A percentile compares a stretch with the other conserved stretches of the same genome.
These are phyloP conservation scores for Nephrocerus scutellatus DNA, from an alignment of 2,888 invertebrate species.

Conservation along the genomic window DNA sequence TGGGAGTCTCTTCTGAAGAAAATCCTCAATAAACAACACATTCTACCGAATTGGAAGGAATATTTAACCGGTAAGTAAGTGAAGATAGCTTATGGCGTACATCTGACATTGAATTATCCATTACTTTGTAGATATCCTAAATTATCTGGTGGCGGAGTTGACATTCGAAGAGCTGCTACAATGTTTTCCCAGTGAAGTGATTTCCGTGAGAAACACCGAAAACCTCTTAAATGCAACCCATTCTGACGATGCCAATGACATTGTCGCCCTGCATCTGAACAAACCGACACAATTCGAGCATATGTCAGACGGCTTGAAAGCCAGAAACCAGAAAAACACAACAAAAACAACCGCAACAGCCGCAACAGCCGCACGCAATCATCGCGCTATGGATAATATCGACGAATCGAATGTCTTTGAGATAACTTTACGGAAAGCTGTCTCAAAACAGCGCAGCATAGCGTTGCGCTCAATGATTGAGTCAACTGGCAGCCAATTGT, in stretches of 20 bases:
- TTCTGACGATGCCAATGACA: constrained; percentile 34
- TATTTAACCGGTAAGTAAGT: constrained; percentile 34
- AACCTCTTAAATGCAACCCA: no score
- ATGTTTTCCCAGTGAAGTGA: constrained; percentile 43
- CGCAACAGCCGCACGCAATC: constrained; percentile 24
- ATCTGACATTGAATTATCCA: neutral
- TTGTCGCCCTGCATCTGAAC: constrained; percentile 32
- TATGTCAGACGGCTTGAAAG: constrained; percentile 13
- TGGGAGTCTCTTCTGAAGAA: constrained; percentile 44
- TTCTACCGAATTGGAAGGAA: constrained; percentile 39
- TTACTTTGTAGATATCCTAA: constrained; percentile 35
- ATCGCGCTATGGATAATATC: constrained; percentile 43
- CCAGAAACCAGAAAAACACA: constrained; percentile 11
- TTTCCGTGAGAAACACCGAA: constrained; percentile 35
- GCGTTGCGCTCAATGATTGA: constrained; percentile 56
- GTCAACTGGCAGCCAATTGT: constrained; percentile 55
- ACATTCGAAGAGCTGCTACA: constrained; percentile 43
- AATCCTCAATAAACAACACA: constrained; percentile 38
- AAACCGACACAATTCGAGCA: constrained; percentile 15
- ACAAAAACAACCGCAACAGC: neutral
- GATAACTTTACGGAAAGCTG: constrained; percentile 44
- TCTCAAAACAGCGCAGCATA: constrained; percentile 56
- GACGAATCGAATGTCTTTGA: constrained; percentile 46
- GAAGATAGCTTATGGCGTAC: neutral
- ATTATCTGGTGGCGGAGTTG: constrained; percentile 39